Percentiles rank a stretch among this genome's conserved stretches.
Conservation (phyloP, 2,888 invertebrate genomes). For the Galerucella calmariensis region DNA sequence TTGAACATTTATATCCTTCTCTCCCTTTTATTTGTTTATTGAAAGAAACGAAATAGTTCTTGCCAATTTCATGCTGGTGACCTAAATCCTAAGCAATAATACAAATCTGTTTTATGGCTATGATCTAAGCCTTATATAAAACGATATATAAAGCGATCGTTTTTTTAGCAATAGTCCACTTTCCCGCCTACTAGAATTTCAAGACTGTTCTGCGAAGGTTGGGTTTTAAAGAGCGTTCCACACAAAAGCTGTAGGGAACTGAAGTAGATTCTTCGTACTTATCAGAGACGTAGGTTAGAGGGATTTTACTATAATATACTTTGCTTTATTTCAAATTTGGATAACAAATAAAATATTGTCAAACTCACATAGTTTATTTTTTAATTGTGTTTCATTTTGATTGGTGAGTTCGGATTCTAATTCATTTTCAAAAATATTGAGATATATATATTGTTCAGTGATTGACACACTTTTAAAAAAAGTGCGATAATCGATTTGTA, state of each 20-base stretch:
- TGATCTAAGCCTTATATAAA: slow-evolving; percentile 2
- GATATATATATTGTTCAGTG: too few relatives aligned
- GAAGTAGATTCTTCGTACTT: slow-evolving; percentile 13
- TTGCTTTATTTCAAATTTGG: neutral
- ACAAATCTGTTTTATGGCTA: slow-evolving; percentile 7
- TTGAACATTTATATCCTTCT: too few relatives aligned
- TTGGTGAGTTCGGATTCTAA: too few relatives aligned
- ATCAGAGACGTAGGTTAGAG: slow-evolving; percentile 9
- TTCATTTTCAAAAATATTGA: too few relatives aligned
- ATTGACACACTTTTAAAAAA: too few relatives aligned
- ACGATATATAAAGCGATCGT: slow-evolving; percentile 13
- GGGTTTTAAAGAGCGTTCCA: neutral
- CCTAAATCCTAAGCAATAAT: neutral
- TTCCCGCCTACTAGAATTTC: slow-evolving; percentile 12
- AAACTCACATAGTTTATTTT: too few relatives aligned
- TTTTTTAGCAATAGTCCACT: slow-evolving; percentile 15
- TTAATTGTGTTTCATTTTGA: too few relatives aligned
- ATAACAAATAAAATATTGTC: neutral
- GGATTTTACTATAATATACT: neutral
- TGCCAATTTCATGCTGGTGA: too few relatives aligned
- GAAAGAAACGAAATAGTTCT: too few relatives aligned
- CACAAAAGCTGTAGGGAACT: slow-evolving; percentile 11
- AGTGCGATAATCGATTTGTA: too few relatives aligned
- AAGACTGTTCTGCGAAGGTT: slow-evolving; percentile 10
- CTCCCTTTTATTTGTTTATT: too few relatives aligned